Percentiles rank a stretch among this genome's conserved stretches.
Conservation (phyloP, 2,797 vertebrate species). For the Malurus splendens region DNA sequence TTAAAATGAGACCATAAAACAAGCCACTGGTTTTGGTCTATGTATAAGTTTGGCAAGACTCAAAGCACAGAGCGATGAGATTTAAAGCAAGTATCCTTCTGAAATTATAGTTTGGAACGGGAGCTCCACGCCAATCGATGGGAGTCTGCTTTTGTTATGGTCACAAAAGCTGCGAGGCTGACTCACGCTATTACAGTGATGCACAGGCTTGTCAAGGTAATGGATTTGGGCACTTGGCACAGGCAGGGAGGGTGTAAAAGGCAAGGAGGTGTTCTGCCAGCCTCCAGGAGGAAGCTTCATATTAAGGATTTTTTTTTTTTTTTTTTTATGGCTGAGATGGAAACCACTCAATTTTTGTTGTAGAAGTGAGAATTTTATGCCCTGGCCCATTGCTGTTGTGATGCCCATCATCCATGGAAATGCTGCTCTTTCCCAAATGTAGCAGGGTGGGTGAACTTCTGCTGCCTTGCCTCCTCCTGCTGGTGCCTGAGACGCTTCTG, state of each 20-base stretch:
- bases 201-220: slow-evolving; percentile 50
- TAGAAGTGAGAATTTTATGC: background rate
- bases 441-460: background rate
- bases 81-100: slow-evolving; percentile 20
- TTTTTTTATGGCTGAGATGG: background rate
- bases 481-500: background rate
- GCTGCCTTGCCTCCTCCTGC: background rate
- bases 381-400: background rate
- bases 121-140: slow-evolving; percentile 39
- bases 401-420: background rate
- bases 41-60: background rate
- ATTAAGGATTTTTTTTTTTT: background rate
- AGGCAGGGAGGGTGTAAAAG: slow-evolving; percentile 3
- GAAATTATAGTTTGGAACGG: slow-evolving; percentile 19
- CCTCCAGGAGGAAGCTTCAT: background rate
- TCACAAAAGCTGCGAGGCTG: background rate
- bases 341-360: background rate
- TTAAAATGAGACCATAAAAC: slow-evolving; percentile 29
- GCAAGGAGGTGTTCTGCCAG: background rate
- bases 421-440: background rate
- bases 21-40: background rate
- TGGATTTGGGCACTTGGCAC: slow-evolving; percentile 46
- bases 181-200: slow-evolving; percentile 48
- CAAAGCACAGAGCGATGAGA: background rate
- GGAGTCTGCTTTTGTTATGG: slow-evolving; percentile 37